Conservation (phyloP, 2,113 vertebrate species). For the Hippolais icterina region DNA sequence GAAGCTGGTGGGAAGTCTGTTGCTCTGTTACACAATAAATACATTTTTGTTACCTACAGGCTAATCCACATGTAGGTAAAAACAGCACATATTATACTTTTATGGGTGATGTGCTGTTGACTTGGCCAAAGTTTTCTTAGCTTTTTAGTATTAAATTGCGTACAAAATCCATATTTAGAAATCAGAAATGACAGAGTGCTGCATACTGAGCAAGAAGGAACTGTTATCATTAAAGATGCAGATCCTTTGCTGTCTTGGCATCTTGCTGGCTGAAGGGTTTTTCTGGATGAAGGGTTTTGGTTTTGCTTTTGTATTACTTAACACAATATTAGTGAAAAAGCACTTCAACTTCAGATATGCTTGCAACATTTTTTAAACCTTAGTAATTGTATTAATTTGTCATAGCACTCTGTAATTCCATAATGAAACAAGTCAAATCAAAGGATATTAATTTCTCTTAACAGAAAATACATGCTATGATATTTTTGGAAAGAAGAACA, state of each 20-base stretch:
- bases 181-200: not conserved
- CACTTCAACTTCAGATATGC: not conserved
- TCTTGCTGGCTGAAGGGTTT: not conserved
- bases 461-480: not conserved
- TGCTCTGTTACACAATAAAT: not conserved
- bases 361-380: not conserved
- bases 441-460: not conserved
- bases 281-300: not conserved
- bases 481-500: not conserved
- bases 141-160: not conserved
- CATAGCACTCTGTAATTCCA: not conserved
- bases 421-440: not conserved
- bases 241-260: not conserved
- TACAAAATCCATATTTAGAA: not conserved
- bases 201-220: not conserved
- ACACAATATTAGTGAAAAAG: not conserved
- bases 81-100: not conserved
- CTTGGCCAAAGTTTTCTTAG: not conserved
- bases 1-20: not conserved
- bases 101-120: not conserved
- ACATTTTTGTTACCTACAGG: not conserved
- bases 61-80: not conserved
- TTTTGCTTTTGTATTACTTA: not conserved
- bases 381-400: not conserved
- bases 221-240: rapidly evolving